A percentile compares a stretch with the other conserved stretches of the same genome.
Conservation (phyloP, 2,113 vertebrate species). For the Saccopteryx bilineata region DNA sequence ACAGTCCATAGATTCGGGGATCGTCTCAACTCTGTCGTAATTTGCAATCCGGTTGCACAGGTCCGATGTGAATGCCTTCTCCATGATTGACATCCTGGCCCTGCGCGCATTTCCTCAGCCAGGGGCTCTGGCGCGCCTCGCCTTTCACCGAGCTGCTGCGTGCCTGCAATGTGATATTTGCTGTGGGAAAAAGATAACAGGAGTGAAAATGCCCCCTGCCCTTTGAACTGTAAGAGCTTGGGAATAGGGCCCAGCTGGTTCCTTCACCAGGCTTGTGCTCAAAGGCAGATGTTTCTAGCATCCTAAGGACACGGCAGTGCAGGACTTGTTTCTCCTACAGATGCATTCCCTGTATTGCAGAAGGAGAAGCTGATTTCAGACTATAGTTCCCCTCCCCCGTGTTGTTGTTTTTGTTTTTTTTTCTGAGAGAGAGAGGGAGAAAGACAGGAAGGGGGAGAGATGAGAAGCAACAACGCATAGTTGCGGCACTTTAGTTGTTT, state of each 20-base stretch:
- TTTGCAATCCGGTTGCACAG: slow-evolving; percentile 57
- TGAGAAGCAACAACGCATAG: too few relatives aligned
- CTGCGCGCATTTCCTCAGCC: slow-evolving; percentile 52
- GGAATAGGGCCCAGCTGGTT: not conserved
- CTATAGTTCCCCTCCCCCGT: not conserved
- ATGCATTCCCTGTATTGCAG: not conserved
- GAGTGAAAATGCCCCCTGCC: slow-evolving; percentile 67
- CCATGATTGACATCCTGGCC: slow-evolving; percentile 59
- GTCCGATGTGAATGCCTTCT: slow-evolving; percentile 62
- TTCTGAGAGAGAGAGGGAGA: too few relatives aligned
- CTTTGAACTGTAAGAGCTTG: slow-evolving; percentile 80
- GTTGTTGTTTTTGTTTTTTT: too few relatives aligned
- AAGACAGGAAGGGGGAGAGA: too few relatives aligned
- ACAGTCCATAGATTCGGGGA: not conserved
- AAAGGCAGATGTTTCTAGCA: slow-evolving; percentile 35
- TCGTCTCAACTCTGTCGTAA: slow-evolving; percentile 61
- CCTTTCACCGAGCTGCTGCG: slow-evolving; percentile 59
- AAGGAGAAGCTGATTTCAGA: not conserved
- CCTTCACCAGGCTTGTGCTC: not conserved
- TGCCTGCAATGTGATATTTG: slow-evolving; percentile 77
- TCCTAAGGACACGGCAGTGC: not conserved
- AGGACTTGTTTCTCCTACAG: not conserved
- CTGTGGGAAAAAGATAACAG: slow-evolving; percentile 70
- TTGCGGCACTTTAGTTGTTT: too few relatives aligned
- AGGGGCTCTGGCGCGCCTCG: slow-evolving; percentile 82